Base-by-base conservation (phyloP, 2,797 vertebrate genomes). In the Australoheros facetus region DNA sequence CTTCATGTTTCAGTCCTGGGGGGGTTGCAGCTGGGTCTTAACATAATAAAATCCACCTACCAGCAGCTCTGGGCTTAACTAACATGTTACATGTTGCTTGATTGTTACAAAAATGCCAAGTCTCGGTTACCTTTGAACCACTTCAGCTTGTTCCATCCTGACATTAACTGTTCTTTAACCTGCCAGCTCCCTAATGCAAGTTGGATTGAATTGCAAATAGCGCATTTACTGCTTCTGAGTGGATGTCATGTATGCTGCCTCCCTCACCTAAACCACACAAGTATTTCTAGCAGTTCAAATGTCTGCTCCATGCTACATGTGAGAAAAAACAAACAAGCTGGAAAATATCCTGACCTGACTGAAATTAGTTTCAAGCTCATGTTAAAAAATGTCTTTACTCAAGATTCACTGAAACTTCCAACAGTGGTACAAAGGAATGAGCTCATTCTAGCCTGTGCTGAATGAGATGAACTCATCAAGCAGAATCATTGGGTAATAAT, bases 401-500 rank as follows among this genome's bases (percentile, higher is more conserved):
- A 79, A 82, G 66, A 73, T 84, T 51, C 5, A 30, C 42, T 19
- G 26, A 42, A 69, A 51, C 23, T 48, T 48, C 45, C 78, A 19
- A 45, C 42, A 45, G 9, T 28, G 37, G 60, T 42, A 2, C 12
- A 23, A 45, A 66, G 42, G 42, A 51, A 69, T 51, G 48, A 51
- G 5, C 62, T 69, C 28, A 48, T 69, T 69, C 16, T 30, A 30
- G 17, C 23, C 9, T 51, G 42, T 30, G 42, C 42, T 51, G 62
- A 51, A 69, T 30, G 26, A 10, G 56, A 60, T 53, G n/a, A 59
- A 85, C 64, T 74, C 80, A 64, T 81, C 48, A 45, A 81, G 80
- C 3, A 48, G 77, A 82, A 83, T 85, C 79, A 69, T n/a, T 54
- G 64, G 32, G 34, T 64, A 79, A 62, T 75, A 83, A 87, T 85